Evolutionary conservation across 2,113 vertebrate genomes (phyloP), one percentile per base, ranked within the genome.

Genomic region (Geococcyx californianus): DNA sequence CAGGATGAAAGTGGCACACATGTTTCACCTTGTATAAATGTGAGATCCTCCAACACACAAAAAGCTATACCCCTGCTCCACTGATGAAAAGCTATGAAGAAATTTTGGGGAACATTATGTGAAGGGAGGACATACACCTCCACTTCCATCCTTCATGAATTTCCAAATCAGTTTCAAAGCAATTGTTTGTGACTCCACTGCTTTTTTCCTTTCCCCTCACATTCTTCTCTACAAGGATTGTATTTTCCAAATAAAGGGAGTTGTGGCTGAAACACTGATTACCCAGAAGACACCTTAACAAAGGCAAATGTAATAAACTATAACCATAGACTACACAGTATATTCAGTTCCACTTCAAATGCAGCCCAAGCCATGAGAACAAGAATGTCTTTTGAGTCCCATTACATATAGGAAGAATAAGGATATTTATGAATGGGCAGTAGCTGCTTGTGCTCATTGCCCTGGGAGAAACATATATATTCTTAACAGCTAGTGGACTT

Each of bases 381-480:
- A 42, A 24, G 25, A 82, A 87, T 66, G 89, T 89, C 96, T 96
- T 93, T 51, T 68, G 94, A 94, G 95, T 94, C 76, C 77, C 69
- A 94, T 94, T 95, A 93, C 11, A 4, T 42, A 72, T 2, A 73
- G 56, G 11, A 79, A 84, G 40, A 84, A 87, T 51, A 93, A 77
- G 20, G 68, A 82, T 93, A 96, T 90, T 93, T 95, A 92, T 82
- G 92, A 96, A 93, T 74, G 87, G 92, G 92, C 88, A 92, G 92
- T 85, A 95, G 72, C 60, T 95, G 72, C 79, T 84, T 63, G 63
- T 51, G 87, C 74, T 94, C 84, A 80, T 38, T 93, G 84, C 63
- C 91, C 70, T 96, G 47, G 64, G 87, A 95, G 67, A 95, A 87
- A 24, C 69, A 94, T 73, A 93, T 91, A 91, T 90, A 97, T 91